These are phyloP conservation scores for Brachycybe producta DNA, from an alignment of 2,888 invertebrate species.

Conservation along the genomic window DNA sequence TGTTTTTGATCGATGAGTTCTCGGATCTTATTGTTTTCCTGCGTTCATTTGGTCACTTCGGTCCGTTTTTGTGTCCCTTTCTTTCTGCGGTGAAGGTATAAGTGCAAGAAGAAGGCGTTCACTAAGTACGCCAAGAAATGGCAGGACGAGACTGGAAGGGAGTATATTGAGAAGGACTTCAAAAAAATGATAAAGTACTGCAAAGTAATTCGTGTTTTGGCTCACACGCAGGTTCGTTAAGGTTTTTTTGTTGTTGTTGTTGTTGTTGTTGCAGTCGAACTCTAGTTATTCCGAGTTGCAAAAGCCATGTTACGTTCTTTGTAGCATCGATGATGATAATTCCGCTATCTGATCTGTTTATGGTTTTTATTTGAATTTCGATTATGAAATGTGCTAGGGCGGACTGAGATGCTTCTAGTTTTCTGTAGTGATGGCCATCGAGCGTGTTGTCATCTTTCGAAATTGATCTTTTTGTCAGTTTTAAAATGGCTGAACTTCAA, in stretches of 20 bases:
- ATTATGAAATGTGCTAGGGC: no score
- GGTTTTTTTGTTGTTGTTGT: slow-evolving; percentile 24
- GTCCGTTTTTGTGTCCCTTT: neutral
- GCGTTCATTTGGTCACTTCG: no score
- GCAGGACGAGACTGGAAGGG: slow-evolving; percentile 92
- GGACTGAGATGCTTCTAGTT: no score
- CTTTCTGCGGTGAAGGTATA: slow-evolving; percentile 59
- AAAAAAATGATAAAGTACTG: slow-evolving; percentile 98
- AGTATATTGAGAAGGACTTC: slow-evolving; percentile 92
- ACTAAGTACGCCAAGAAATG: slow-evolving; percentile 97
- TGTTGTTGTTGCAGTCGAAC: neutral
- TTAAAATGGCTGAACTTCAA: no score
- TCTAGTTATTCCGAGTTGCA: no score
- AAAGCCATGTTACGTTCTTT: neutral
- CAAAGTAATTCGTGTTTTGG: slow-evolving; percentile 87
- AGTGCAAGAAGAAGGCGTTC: slow-evolving; percentile 99
- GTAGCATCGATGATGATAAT: neutral
- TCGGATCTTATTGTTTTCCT: no score
- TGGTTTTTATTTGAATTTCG: no score
- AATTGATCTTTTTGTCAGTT: no score
- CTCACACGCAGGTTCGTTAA: slow-evolving; percentile 84
- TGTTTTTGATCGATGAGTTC: neutral
- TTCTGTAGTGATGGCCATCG: no score
- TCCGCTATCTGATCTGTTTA: neutral
- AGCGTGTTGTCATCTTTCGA: no score